Conservation (phyloP, 2,888 invertebrate genomes). For the Iphiclides podalirius region DNA sequence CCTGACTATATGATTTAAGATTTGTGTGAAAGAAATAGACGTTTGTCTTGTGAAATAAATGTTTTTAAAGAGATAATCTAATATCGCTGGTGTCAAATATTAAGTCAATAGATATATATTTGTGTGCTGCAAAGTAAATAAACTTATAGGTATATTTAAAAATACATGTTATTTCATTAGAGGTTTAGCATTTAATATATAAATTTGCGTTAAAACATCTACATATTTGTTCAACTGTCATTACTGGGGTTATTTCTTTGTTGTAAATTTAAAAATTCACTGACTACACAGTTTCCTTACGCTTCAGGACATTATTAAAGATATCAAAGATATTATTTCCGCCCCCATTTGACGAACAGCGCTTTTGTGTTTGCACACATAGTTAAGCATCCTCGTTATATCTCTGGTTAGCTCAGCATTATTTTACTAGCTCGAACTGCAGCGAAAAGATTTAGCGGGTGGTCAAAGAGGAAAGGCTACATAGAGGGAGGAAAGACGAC, state of each 20-base stretch:
- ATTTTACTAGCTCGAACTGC: conserved; percentile 22
- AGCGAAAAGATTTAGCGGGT: conserved; percentile 56
- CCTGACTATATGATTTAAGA: background rate
- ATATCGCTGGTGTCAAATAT: no score
- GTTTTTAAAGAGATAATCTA: background rate
- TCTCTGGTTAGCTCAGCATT: conserved; percentile 16
- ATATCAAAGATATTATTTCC: no score
- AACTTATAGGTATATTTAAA: no score
- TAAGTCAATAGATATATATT: no score
- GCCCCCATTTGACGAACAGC: background rate
- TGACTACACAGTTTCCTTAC: background rate
- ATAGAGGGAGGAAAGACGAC: conserved; percentile 41
- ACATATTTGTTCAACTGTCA: no score
- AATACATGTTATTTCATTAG: no score
- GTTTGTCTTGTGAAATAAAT: conserved; percentile 1
- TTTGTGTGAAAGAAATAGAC: background rate
- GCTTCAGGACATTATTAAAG: no score
- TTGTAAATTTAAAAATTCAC: background rate
- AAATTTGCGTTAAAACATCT: no score
- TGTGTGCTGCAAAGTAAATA: no score
- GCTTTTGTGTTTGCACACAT: background rate
- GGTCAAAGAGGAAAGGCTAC: conserved; percentile 49
- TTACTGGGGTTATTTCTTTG: no score
- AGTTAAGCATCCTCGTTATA: background rate
- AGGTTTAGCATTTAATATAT: no score